Conservation (phyloP, 2,888 invertebrate species). For the Archaeoteleia sp. region DNA sequence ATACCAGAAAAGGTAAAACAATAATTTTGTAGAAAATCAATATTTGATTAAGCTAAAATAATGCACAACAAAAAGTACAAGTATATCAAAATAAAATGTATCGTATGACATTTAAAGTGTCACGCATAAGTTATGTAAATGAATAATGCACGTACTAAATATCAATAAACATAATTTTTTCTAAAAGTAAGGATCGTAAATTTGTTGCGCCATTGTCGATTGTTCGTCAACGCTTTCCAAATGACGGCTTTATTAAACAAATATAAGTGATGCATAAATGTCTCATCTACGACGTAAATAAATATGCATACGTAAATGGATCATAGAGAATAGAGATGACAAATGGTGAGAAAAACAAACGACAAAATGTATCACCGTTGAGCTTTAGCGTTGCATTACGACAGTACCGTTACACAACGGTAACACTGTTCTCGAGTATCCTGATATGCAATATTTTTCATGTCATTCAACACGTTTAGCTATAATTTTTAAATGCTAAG, state of each 20-base stretch:
- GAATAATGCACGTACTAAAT: no score
- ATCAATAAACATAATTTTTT: no score
- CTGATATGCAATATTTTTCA: slow-evolving; percentile 37
- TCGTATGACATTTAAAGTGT: no score
- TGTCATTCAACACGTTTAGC: slow-evolving; percentile 21
- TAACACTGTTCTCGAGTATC: slow-evolving; percentile 6
- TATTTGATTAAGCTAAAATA: no score
- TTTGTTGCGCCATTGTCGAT: slow-evolving; percentile 16
- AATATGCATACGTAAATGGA: slow-evolving; percentile 17
- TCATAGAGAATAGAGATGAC: slow-evolving; percentile 35
- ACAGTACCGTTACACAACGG: slow-evolving; percentile 42
- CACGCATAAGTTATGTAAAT: no score
- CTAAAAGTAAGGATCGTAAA: no score
- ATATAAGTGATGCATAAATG: slow-evolving; percentile 23
- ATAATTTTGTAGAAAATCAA: no score
- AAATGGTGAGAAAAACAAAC: slow-evolving; percentile 33
- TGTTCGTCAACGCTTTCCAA: not conserved
- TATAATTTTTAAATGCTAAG: no score
- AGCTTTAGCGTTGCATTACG: slow-evolving; percentile 35
- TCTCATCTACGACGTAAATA: slow-evolving; percentile 12
- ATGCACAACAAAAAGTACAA: slow-evolving; percentile 1
- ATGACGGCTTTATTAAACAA: slow-evolving; percentile 25
- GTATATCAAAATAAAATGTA: no score
- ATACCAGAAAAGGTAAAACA: no score
- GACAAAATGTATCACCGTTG: slow-evolving; percentile 35